These are phyloP conservation scores for Polydrusus tereticollis DNA, from an alignment of 2,888 invertebrate genomes.

Conservation along the genomic window DNA sequence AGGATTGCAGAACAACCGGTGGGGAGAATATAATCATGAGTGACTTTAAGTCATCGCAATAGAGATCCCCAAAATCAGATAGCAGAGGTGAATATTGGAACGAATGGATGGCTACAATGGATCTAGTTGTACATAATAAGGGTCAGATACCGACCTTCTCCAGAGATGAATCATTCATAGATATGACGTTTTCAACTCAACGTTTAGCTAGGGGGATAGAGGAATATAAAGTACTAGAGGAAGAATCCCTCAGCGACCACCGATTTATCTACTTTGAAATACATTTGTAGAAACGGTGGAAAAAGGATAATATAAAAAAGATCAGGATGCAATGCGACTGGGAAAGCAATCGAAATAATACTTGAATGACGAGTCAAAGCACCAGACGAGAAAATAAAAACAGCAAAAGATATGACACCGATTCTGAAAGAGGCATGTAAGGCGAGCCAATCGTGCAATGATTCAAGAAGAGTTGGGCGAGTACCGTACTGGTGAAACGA, in stretches of 20 bases:
- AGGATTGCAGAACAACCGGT: no score
- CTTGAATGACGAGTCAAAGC: not conserved
- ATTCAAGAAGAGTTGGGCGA: not conserved
- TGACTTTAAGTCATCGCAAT: not conserved
- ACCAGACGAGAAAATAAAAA: not conserved
- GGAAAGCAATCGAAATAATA: not conserved
- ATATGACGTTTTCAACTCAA: not conserved
- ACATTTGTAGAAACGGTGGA: not conserved
- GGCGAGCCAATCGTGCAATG: not conserved
- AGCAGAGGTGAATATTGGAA: not conserved
- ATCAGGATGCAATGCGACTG: not conserved
- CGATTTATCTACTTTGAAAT: not conserved
- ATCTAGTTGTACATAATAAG: not conserved
- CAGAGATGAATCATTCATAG: not conserved
- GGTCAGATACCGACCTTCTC: not conserved
- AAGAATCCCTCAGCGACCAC: not conserved
- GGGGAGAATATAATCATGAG: no score
- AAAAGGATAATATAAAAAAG: not conserved
- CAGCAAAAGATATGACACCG: not conserved
- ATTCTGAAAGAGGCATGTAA: not conserved
- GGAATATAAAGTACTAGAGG: not conserved
- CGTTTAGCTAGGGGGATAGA: not conserved
- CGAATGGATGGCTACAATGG: not conserved
- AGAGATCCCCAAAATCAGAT: not conserved
- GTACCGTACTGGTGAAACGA: not conserved